Evolutionary conservation across 2,797 vertebrate genomes (phyloP).

Genomic region (Takifugu ocellatus): DNA sequence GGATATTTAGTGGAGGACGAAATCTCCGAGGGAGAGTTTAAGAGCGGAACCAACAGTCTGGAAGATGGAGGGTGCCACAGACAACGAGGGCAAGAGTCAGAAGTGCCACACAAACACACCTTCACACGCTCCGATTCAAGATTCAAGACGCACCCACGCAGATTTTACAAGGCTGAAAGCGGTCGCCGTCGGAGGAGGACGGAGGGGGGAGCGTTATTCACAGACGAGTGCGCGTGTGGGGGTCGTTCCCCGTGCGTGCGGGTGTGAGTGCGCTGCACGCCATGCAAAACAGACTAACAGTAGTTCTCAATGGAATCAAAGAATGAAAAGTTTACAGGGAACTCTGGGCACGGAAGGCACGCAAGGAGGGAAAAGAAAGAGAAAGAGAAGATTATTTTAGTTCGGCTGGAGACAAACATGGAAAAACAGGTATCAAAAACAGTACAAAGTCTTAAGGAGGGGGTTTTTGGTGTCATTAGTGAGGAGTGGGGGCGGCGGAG

Average conservation of each 20-base stretch:
- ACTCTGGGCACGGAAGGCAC: conserved; percentile 63
- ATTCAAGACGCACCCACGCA: background rate
- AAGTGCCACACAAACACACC: background rate
- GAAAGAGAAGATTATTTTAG: conserved; percentile 61
- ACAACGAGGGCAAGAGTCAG: background rate
- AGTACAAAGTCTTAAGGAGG: background rate
- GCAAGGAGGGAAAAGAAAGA: conserved; percentile 55
- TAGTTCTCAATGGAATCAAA: conserved; percentile 82
- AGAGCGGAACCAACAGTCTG: background rate
- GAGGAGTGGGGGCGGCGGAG: conserved; percentile 1
- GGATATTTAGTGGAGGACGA: background rate
- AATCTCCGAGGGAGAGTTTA: background rate
- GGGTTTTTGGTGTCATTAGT: conserved; percentile 1
- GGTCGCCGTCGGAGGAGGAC: background rate
- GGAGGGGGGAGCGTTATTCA: background rate
- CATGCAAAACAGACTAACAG: conserved; percentile 71
- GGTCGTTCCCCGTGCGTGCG: background rate
- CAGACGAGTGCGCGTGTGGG: conserved; percentile 5
- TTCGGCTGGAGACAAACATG: conserved; percentile 51
- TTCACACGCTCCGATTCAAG: background rate
- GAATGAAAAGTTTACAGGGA: conserved; percentile 78
- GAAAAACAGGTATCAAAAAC: background rate
- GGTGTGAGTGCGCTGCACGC: conserved; percentile 10
- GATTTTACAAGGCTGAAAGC: no score
- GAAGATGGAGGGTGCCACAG: no score